Evolutionary conservation across 2,113 vertebrate species (phyloP).

Genomic region (Paramormyrops kingsleyae): DNA sequence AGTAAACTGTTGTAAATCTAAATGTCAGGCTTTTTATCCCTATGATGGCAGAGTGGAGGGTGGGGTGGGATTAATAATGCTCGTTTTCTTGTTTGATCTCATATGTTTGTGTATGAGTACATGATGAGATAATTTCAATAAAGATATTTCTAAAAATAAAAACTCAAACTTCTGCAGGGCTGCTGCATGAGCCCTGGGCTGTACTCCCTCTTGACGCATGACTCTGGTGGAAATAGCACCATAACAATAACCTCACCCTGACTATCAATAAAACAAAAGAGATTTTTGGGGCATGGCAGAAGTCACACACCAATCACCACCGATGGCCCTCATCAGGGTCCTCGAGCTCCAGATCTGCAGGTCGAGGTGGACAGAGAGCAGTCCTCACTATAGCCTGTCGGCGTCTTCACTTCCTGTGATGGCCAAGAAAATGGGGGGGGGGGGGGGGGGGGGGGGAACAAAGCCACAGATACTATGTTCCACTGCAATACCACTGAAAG

Average conservation of each 20-base stretch:
- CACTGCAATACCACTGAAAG: not conserved
- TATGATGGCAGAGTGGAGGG: not conserved
- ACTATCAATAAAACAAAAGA: too few relatives aligned
- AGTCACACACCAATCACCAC: too few relatives aligned
- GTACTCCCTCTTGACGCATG: too few relatives aligned
- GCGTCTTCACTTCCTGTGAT: not conserved
- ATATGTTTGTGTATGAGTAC: not conserved
- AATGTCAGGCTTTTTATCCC: not conserved
- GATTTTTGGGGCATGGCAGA: too few relatives aligned
- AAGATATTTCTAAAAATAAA: not conserved
- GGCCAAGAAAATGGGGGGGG: not conserved
- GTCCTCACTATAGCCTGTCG: not conserved
- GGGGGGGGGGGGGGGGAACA: not conserved
- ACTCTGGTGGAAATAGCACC: too few relatives aligned
- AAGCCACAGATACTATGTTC: not conserved
- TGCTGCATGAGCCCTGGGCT: too few relatives aligned
- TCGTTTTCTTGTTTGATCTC: not conserved
- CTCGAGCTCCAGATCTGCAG: too few relatives aligned
- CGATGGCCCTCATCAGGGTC: too few relatives aligned
- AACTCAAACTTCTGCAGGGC: not conserved
- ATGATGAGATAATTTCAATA: not conserved
- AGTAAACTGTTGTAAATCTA: not conserved
- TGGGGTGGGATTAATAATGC: not conserved
- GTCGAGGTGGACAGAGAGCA: not conserved
- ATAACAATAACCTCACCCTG: too few relatives aligned